Evolutionary conservation across 2,113 vertebrate species (phyloP).

Genomic region (Sorex fumeus): DNA sequence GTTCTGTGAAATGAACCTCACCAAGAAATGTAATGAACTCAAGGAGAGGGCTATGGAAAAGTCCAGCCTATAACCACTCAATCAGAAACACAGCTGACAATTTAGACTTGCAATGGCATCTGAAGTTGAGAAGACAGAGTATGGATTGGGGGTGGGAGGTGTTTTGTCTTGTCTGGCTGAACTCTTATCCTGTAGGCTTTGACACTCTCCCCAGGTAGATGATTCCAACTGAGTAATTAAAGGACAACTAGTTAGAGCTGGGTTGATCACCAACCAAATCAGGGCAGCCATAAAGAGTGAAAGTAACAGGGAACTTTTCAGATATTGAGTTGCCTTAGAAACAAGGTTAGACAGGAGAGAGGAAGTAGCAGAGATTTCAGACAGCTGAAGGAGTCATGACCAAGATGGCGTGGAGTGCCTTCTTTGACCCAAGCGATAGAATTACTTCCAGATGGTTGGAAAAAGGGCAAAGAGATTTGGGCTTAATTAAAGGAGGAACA

Average conservation of each 20-base stretch:
- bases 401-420: neutral
- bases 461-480: neutral
- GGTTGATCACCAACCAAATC: neutral
- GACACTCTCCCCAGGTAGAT: neutral
- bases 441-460: slow-evolving; percentile 24
- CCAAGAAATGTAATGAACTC: neutral
- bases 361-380: neutral
- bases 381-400: neutral
- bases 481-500: neutral
- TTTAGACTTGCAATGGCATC: neutral
- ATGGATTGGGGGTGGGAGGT: too few relatives aligned
- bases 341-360: neutral
- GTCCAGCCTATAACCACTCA: neutral
- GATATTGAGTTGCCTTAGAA: neutral
- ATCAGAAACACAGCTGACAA: neutral
- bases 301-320: neutral
- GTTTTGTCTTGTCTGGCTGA: neutral
- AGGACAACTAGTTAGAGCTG: neutral
- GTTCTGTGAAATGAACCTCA: neutral
- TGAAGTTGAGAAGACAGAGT: neutral
- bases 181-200: neutral
- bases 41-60: neutral
- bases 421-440: neutral
- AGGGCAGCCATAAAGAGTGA: neutral
- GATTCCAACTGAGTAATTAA: neutral